Evolutionary conservation across 2,888 invertebrate species (phyloP).

Genomic region (Gnatocerus cornutus): DNA sequence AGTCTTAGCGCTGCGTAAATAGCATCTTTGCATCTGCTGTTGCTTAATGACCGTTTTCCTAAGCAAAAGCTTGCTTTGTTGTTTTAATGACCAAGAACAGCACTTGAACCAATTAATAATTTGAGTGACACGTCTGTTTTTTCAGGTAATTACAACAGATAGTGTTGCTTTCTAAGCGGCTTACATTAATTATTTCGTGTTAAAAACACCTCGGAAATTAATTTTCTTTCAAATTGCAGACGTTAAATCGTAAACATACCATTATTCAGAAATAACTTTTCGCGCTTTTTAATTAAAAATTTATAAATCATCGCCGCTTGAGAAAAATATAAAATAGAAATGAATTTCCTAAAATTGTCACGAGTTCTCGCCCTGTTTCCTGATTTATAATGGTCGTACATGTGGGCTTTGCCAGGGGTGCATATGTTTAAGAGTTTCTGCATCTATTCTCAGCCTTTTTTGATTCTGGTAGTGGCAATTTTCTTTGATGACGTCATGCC

Average conservation of each 20-base stretch:
- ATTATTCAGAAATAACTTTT: constrained; percentile 31
- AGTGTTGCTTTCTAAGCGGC: constrained; percentile 9
- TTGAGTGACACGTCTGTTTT: background rate
- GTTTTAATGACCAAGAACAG: constrained; percentile 20
- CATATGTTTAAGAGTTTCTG: constrained; percentile 61
- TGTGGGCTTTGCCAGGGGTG: constrained; percentile 59
- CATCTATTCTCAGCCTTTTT: constrained; percentile 54
- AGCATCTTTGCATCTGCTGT: constrained; percentile 30
- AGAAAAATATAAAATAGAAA: background rate
- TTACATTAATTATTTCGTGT: constrained; percentile 43
- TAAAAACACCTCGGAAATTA: constrained; percentile 39
- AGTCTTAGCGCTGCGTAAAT: constrained; percentile 33
- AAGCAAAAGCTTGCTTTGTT: constrained; percentile 9
- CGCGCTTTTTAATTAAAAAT: constrained; percentile 41
- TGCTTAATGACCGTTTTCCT: constrained; percentile 29
- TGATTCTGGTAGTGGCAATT: constrained; percentile 56
- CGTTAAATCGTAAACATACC: constrained; percentile 40
- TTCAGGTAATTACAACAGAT: background rate
- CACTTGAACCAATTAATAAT: constrained; percentile 19
- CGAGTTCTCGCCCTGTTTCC: constrained; percentile 64
- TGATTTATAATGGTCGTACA: constrained; percentile 65
- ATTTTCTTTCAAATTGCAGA: constrained; percentile 32
- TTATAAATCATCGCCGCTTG: constrained; percentile 19
- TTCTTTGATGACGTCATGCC: constrained; percentile 57
- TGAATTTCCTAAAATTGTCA: constrained; percentile 59